Percentiles rank a stretch among this genome's conserved stretches.
These are phyloP conservation scores for Lasioglossum albipes DNA, from an alignment of 1,140 invertebrate genomes.

Conservation along the genomic window DNA sequence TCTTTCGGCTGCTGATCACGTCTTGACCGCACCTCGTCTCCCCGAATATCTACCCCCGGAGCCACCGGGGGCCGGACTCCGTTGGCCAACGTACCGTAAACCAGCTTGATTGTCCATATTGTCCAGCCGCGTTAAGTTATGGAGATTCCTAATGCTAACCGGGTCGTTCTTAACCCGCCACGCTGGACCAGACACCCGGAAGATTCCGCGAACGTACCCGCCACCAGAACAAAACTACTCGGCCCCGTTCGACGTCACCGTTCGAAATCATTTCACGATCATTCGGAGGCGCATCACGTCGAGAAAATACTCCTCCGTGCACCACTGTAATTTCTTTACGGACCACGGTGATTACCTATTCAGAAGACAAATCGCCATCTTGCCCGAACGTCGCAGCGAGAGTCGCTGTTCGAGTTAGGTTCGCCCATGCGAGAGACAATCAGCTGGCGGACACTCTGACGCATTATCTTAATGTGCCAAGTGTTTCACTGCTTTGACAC, in stretches of 20 bases:
- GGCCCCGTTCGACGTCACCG: background rate
- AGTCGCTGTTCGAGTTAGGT: no score
- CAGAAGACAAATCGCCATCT: background rate
- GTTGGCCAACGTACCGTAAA: conserved; percentile 72
- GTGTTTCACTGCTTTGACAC: no score
- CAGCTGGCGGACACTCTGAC: no score
- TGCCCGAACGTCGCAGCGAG: no score
- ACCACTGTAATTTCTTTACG: conserved; percentile 7
- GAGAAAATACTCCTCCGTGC: conserved; percentile 18
- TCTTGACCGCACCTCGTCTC: conserved; percentile 73
- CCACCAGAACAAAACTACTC: background rate
- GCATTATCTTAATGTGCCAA: no score
- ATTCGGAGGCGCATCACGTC: conserved; percentile 29
- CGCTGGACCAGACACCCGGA: background rate
- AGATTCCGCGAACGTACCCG: background rate
- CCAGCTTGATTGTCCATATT: conserved; percentile 78
- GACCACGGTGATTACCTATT: background rate
- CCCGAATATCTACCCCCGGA: conserved; percentile 42
- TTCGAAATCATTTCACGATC: background rate
- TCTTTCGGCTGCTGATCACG: conserved; percentile 75
- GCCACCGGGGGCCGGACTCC: conserved; percentile 16
- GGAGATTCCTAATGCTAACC: conserved; percentile 68
- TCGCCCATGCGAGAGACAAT: no score
- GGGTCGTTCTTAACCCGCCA: conserved; percentile 24
- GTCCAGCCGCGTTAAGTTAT: conserved; percentile 72